phyloP scores from a whole-genome alignment of 2,888 invertebrate genomes.

The Plagodis pulveraria region DNA sequence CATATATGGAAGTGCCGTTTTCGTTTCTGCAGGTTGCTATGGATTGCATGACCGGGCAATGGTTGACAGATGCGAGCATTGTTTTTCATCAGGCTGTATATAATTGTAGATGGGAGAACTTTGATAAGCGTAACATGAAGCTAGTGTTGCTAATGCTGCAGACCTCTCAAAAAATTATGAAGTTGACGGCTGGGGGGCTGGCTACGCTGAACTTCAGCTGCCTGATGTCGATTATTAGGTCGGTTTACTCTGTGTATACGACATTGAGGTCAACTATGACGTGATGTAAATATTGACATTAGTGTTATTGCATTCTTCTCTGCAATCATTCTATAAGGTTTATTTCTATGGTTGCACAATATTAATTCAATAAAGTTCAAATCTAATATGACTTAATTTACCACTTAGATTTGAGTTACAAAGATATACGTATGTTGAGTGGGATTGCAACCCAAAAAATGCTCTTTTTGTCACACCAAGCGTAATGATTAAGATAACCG shows the following conservation, averaged over 20 bases:
- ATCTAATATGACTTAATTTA: too few relatives aligned
- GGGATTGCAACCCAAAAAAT: too few relatives aligned
- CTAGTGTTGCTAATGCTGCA: conserved; percentile 50
- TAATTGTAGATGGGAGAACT: conserved; percentile 53
- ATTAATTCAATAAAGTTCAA: too few relatives aligned
- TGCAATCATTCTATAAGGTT: too few relatives aligned
- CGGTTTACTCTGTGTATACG: conserved; percentile 54
- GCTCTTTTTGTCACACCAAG: too few relatives aligned
- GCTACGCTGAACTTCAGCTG: conserved; percentile 44
- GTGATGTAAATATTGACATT: too few relatives aligned
- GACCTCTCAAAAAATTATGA: conserved; percentile 51
- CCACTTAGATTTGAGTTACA: too few relatives aligned
- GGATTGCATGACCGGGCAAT: conserved; percentile 56
- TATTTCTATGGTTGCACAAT: too few relatives aligned
- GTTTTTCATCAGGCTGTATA: conserved; percentile 50
- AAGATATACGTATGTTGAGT: too few relatives aligned
- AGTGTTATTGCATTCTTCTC: too few relatives aligned
- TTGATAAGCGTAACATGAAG: conserved; percentile 48
- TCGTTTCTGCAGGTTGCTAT: conserved; percentile 54
- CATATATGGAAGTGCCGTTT: conserved; percentile 56
- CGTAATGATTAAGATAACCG: too few relatives aligned
- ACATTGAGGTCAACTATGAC: conserved; percentile 45
- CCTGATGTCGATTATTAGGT: conserved; percentile 47
- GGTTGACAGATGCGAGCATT: conserved; percentile 48
- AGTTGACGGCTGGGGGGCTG: conserved; percentile 52